Evolutionary conservation across 2,797 vertebrate species (phyloP).

Genomic region (Eleutherodactylus coqui): DNA sequence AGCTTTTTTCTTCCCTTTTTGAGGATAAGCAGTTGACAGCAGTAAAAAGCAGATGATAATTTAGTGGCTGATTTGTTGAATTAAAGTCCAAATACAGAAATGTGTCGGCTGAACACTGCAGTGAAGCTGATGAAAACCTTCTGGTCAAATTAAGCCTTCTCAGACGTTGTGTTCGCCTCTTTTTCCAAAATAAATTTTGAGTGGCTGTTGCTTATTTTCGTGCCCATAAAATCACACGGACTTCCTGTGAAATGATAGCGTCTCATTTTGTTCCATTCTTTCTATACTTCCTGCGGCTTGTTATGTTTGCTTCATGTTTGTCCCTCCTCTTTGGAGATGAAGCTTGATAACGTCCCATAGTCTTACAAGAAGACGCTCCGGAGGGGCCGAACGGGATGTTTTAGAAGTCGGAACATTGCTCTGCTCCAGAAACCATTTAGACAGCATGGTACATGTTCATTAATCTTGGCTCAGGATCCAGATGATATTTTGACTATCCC

Average conservation of each 20-base stretch:
- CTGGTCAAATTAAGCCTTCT: slow-evolving; percentile 47
- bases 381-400: slow-evolving; percentile 26
- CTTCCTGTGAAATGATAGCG: slow-evolving; percentile 29
- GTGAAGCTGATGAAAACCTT: slow-evolving; percentile 63
- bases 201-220: slow-evolving; percentile 6
- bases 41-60: slow-evolving; percentile 64
- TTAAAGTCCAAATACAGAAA: slow-evolving; percentile 63
- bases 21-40: slow-evolving; percentile 24
- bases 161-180: background rate
- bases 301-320: slow-evolving; percentile 40
- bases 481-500: slow-evolving; percentile 40
- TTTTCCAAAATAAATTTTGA: slow-evolving; percentile 30
- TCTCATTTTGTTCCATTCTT: slow-evolving; percentile 34
- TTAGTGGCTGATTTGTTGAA: slow-evolving; percentile 55
- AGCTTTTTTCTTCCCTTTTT: slow-evolving; percentile 22
- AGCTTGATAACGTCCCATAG: slow-evolving; percentile 25
- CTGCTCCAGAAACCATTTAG: slow-evolving; percentile 6
- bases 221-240: slow-evolving; percentile 21
- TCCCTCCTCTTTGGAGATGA: slow-evolving; percentile 23
- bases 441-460: slow-evolving; percentile 19
- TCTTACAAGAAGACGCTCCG: background rate
- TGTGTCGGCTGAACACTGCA: slow-evolving; percentile 52
- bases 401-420: background rate
- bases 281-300: slow-evolving; percentile 35
- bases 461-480: slow-evolving; percentile 33